Base-by-base conservation (phyloP, 1,140 invertebrate genomes). In the Zelostemma sp. region DNA sequence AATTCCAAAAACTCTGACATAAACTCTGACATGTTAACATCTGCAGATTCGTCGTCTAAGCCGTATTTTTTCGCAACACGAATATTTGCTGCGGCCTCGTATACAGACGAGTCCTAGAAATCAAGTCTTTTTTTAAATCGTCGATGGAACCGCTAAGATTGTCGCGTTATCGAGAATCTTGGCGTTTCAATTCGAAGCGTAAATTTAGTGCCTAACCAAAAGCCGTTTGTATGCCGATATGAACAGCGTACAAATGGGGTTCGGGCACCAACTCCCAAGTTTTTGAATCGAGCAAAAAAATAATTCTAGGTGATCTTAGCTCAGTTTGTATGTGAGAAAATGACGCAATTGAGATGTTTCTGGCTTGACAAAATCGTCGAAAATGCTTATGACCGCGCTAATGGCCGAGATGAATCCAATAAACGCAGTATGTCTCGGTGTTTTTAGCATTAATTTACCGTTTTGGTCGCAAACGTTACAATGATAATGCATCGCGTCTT, bases 271-370 rank as follows among this genome's bases (percentile, higher is more conserved):
- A 0, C 68, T 67, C 2, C 64, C 61, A 9, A 67, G 56, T 28
- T 12, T 53, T 43, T 62, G 28, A 11, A 72, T 72, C 0, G 69
- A 63, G 49, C 50, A 63, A 21, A 72, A 75, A 9, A 75, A 75
- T 0, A 72, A 15, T 59, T 75, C 56, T n/a, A 72, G 16, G 48
- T 74, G 63, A 47, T 72, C 69, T 51, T 72, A 70, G 17, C 61
- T 68, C 12, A 69, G 18, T 50, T 73, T 72, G 17, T 68, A 73
- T 0, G 64, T 70, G 2, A 75, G n/a, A 1, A 75, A 5, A 45
- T 70, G 68, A 12, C 61, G 43, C 0, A 75, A 1, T n/a, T 40
- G 47, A 0, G 65, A 63, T 6, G 56, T 28, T 28, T 3, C 3
- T 8, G 25, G 25, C 8, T 28, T 28, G 3, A 28, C 25, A 8